Evolutionary conservation across 2,113 vertebrate species (phyloP).

Genomic region (Urocitellus parryii): DNA sequence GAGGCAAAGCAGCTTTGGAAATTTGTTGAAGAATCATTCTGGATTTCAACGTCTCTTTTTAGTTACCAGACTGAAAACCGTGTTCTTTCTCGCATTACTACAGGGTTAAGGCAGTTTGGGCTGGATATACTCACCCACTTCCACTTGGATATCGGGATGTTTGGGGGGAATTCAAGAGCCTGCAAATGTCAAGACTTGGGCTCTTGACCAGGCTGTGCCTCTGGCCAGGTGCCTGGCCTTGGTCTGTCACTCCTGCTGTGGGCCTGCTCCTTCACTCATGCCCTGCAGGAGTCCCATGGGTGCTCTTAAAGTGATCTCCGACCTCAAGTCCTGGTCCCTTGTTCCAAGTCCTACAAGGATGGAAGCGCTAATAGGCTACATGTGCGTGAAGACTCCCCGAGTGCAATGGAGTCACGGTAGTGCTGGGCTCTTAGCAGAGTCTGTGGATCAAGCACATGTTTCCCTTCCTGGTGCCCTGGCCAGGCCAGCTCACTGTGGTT

Average conservation of each 20-base stretch:
- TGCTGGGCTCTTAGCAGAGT: background rate
- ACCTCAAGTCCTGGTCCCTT: background rate
- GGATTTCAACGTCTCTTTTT: background rate
- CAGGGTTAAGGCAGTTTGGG: background rate
- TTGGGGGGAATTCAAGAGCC: background rate
- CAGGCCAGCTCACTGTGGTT: background rate
- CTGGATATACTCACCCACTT: background rate
- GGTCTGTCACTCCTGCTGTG: background rate
- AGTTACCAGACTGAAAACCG: background rate
- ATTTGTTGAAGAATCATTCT: background rate
- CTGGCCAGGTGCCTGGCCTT: background rate
- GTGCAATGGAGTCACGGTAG: background rate
- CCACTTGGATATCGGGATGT: background rate
- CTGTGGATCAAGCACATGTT: background rate
- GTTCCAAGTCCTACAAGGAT: background rate
- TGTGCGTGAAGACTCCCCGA: background rate
- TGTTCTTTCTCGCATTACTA: background rate
- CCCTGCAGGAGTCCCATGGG: background rate
- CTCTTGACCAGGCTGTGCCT: background rate
- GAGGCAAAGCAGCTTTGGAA: background rate
- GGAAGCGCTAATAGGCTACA: background rate
- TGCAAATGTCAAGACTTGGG: background rate
- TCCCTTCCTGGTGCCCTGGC: background rate
- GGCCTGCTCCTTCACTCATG: background rate
- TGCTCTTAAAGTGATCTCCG: background rate